Base-by-base conservation (phyloP, 2,888 invertebrate genomes). In the Calameuta filiformis region DNA sequence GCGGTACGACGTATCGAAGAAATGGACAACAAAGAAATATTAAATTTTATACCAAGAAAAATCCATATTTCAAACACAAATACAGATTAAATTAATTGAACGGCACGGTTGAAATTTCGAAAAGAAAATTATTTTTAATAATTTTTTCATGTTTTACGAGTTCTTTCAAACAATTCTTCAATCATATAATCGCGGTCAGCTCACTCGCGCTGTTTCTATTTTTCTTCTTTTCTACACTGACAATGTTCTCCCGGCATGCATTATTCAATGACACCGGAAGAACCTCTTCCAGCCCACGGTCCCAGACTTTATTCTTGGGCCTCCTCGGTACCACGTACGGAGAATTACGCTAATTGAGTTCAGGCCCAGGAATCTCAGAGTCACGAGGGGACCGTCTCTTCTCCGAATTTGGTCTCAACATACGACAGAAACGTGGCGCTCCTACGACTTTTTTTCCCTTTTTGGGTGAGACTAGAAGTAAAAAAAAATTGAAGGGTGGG, bases 261-360 rank as follows among this genome's bases (percentile, higher is more conserved):
- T 85, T 82, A 85, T 83, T 85, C 85, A 85, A 81, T 80, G 75
- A 80, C 81, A 81, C 79, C 82, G 84, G 83, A 84, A 84, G 84
- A 78, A 78, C 79, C 68, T 77, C 68, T 30, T 75, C 31, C 68
- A 30, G 23, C 69, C 75, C n/a, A 68, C 34, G 34, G 75, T 75
- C 6, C 11, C 40, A 56, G n/a, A 30, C 40, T 40, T 11, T 15
- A 68, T 31, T 35, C 34, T 68, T 40, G 71, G 40, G 37, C 33
- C 75, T 75, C 76, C 79, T 74, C 35, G 79, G 73, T 76, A 80
- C 77, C 34, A 33, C 76, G 74, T 69, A 77, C 77, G 73, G 34
- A 69, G 79, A 80, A 77, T 77, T 75, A 73, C 77, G 74, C 76
- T 81, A 81, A 82, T 82, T 76, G 77, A 75, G 77, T 73, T 79